Base-by-base conservation (phyloP, 2,888 invertebrate genomes). In the Polydrusus pterygomalis region DNA sequence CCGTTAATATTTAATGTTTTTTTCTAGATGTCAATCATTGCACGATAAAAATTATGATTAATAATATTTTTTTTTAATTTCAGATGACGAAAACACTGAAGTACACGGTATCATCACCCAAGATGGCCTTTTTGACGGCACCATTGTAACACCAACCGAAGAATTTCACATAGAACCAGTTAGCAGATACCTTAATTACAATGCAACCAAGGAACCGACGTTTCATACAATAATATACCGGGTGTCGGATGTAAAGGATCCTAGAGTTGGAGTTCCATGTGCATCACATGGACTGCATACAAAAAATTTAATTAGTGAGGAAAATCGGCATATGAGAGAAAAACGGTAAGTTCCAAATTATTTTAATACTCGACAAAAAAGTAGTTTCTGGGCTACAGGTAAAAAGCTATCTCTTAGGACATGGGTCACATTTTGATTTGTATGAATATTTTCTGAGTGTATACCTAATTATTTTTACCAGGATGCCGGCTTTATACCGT, bases 81-180 rank as follows among this genome's bases (percentile, higher is more conserved):
- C 90, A 96, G 96, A 93, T 89, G 96, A 96, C 83, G 95, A 96
- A 79, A 90, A 90, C 63, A 94, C 96, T 13, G 89, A 91, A 80
- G 95, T 97, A 69, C 94, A 95, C 85, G 97, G 97, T 49, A 89
- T 97, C 83, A 91, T 97, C 82, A 96, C 96, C 77, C 90, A 91
- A 74, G 94, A 96, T 77, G 97, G 97, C 73, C 90, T 96, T 74
- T 95, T 97, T 87, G 97, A 97, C 86, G 97, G 97, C 69, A 94
- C 94, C 70, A 93, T 97, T 84, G 91, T 92, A 87, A 94, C 95
- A 67, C 89, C 90, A 73, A 89, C 91, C 67, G 95, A 95, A 83
- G 94, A 96, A 83, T 96, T 93, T 88, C 96, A 95, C 87, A 91
- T 97, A 81, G 97, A 97, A 87, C 95, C 95, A 8, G 89, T 94